Evolutionary conservation across 2,113 vertebrate genomes (phyloP).

Genomic region (Athene noctua): DNA sequence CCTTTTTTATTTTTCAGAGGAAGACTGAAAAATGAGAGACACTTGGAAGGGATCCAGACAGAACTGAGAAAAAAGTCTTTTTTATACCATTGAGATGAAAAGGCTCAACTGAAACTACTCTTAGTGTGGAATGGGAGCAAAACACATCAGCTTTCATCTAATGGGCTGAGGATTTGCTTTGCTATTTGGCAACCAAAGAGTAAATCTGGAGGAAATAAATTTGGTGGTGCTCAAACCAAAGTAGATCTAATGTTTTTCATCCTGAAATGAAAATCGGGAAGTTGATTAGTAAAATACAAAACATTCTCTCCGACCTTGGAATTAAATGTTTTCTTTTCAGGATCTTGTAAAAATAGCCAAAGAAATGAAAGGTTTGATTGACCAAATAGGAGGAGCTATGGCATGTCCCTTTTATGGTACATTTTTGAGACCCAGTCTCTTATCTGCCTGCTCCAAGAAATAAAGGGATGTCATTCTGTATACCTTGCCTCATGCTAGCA

Average conservation of each 20-base stretch:
- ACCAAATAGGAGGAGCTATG: neutral
- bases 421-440: neutral
- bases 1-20: neutral
- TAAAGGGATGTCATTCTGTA: neutral
- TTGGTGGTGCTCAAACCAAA: neutral
- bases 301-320: neutral
- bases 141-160: neutral
- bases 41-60: conserved; percentile 23
- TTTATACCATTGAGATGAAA: neutral
- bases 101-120: neutral
- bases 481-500: neutral
- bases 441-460: neutral
- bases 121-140: neutral
- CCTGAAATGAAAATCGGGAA: neutral
- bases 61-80: neutral
- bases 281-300: neutral
- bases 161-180: neutral
- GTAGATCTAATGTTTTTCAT: neutral
- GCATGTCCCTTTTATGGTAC: neutral
- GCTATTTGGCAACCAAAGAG: neutral
- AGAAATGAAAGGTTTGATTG: neutral
- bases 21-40: conserved; percentile 8
- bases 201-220: neutral
- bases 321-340: neutral
- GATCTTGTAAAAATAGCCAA: neutral